These are phyloP conservation scores for Odocoileus virginianus DNA, from an alignment of 2,113 vertebrate genomes.

Conservation along the genomic window DNA sequence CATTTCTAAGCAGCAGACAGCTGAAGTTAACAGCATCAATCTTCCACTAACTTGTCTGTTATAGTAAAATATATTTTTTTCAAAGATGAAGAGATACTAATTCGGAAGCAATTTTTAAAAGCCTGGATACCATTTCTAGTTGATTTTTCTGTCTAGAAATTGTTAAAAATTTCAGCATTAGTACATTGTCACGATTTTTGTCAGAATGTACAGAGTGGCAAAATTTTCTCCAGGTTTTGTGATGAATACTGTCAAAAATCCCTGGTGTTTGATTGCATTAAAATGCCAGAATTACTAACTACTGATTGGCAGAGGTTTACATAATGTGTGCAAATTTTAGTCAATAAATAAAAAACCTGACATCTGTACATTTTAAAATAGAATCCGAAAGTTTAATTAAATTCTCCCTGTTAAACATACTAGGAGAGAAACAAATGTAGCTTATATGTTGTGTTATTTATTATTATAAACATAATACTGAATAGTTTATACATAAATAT, in stretches of 20 bases:
- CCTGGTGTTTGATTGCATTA: background rate
- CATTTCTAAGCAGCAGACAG: background rate
- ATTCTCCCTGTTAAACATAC: background rate
- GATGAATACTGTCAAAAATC: background rate
- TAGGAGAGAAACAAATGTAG: background rate
- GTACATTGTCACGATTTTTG: background rate
- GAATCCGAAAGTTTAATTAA: slow-evolving; percentile 9
- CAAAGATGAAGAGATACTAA: background rate
- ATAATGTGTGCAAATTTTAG: slow-evolving; percentile 13
- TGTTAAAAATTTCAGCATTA: background rate
- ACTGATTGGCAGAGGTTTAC: background rate
- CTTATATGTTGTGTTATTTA: background rate
- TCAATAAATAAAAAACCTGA: background rate
- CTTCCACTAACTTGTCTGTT: background rate
- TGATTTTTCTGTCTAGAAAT: background rate
- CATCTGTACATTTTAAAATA: slow-evolving; percentile 21
- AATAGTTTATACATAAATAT: background rate
- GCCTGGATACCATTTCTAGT: background rate
- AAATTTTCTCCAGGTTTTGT: background rate
- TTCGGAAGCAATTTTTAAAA: background rate
- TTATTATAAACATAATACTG: background rate
- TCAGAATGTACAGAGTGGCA: background rate
- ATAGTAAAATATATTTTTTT: background rate
- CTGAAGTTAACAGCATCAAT: background rate
- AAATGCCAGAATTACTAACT: background rate